Conservation (phyloP, 2,113 vertebrate genomes). For the Microcebus griseorufus region DNA sequence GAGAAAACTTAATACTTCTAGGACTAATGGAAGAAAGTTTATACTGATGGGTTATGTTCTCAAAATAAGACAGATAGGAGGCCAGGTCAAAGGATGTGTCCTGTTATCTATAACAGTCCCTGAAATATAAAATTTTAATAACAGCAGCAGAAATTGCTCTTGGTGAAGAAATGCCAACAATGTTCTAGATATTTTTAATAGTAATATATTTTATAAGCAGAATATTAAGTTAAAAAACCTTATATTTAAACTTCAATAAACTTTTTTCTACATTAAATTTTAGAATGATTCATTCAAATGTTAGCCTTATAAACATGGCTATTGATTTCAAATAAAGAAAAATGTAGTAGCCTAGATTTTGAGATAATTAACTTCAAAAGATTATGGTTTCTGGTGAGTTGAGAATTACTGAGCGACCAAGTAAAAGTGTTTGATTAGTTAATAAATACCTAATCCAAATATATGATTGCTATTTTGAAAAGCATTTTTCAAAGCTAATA, state of each 20-base stretch:
- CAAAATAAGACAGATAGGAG: background rate
- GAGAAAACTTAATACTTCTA: background rate
- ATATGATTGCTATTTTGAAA: background rate
- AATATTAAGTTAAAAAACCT: background rate
- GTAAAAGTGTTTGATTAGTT: background rate
- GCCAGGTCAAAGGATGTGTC: background rate
- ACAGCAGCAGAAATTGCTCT: background rate
- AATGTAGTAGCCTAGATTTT: background rate
- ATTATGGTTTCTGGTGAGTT: background rate
- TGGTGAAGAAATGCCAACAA: background rate
- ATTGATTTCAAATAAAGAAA: conserved; percentile 14
- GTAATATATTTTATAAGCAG: background rate
- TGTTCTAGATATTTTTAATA: background rate
- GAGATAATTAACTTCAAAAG: background rate
- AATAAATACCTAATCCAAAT: background rate
- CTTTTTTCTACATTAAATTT: background rate
- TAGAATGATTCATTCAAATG: background rate
- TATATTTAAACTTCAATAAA: background rate
- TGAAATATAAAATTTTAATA: background rate
- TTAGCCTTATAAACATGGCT: background rate
- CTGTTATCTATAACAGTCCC: background rate
- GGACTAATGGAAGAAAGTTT: background rate
- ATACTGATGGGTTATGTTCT: background rate
- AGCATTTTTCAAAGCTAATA: background rate
- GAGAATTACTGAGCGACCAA: background rate